Evolutionary conservation across 2,797 vertebrate genomes (phyloP).

Genomic region (Tapera naevia): DNA sequence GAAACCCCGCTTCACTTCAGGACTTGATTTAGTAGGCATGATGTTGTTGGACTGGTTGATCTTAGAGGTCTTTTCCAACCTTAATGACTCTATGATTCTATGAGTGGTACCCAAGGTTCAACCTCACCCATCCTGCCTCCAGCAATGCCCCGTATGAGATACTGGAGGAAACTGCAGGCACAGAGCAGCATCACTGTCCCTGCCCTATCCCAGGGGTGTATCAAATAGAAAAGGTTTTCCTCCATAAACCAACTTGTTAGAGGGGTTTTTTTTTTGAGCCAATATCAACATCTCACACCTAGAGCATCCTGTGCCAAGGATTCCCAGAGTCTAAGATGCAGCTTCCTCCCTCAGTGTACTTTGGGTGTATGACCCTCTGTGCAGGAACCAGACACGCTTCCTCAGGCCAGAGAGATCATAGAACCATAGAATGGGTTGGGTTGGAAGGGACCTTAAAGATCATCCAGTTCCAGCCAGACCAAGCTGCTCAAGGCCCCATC

Average conservation of each 20-base stretch:
- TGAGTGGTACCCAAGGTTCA: rapidly evolving
- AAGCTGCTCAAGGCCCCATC: no score
- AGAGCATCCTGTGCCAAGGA: not conserved
- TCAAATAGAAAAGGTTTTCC: rapidly evolving
- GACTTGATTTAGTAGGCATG: no score
- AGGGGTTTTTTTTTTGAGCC: rapidly evolving
- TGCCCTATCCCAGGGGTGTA: no score
- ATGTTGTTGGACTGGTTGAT: no score
- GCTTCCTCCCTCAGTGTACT: rapidly evolving
- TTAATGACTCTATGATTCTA: no score
- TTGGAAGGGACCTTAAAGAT: no score
- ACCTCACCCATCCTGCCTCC: rapidly evolving
- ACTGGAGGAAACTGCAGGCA: rapidly evolving
- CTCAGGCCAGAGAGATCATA: not conserved
- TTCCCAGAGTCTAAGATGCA: not conserved
- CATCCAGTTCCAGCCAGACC: no score
- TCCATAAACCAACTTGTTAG: not conserved
- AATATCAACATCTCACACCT: not conserved
- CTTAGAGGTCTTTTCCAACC: no score
- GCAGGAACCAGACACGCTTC: not conserved
- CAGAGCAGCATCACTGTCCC: not conserved
- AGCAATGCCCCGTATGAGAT: rapidly evolving
- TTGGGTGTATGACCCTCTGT: rapidly evolving
- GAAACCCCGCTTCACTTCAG: not conserved
- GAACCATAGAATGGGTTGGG: no score